Evolutionary conservation across 1,140 invertebrate genomes (phyloP), one percentile per base, ranked within the genome.

Genomic region (Teleopsis dalmanni): DNA sequence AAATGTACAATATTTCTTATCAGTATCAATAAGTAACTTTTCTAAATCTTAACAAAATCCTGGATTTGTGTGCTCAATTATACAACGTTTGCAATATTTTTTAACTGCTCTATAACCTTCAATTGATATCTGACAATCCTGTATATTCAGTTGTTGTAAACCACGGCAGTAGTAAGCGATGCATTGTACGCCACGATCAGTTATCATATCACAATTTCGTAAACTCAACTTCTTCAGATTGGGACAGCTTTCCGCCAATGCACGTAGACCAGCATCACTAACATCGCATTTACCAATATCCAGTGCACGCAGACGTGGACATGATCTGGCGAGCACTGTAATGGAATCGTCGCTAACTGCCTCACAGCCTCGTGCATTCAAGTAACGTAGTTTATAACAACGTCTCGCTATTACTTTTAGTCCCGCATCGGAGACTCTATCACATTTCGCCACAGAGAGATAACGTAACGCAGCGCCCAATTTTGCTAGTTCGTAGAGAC

Each of bases 61-160:
- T 36, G 91, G 91, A 73, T 95, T 94, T 1, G 90, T 94, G 60
- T 95, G 91, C 70, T 95, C 91, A 55, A 95, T 95, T 45, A 95
- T 85, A 70, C 91, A 94, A 54, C 87, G 73, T 58, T 89, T 86
- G 67, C 91, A 94, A 63, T 88, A 91, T 60, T 87, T 88, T 65
- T 93, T 93, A 14, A 95, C 88, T 2, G 88, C 87, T 56, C 87
- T 75, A 67, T 93, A 95, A 0, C 91, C 91, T 58, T 92, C 81
- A 22, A 88, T 72, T 1, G 89, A 88, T 42, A 93, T 85, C 54
- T 85, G 83, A 56, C 90, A 93, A 70, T 94, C 91, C 61, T 93
- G 90, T 46, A 95, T 92, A 64, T 94, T 94, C 0, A 95, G 74
- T 60, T 93, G 90, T 44, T 89, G 87, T 3, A 94, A 72, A 1